Evolutionary conservation across 2,113 vertebrate species (phyloP).

Genomic region (Oncorhynchus keta): DNA sequence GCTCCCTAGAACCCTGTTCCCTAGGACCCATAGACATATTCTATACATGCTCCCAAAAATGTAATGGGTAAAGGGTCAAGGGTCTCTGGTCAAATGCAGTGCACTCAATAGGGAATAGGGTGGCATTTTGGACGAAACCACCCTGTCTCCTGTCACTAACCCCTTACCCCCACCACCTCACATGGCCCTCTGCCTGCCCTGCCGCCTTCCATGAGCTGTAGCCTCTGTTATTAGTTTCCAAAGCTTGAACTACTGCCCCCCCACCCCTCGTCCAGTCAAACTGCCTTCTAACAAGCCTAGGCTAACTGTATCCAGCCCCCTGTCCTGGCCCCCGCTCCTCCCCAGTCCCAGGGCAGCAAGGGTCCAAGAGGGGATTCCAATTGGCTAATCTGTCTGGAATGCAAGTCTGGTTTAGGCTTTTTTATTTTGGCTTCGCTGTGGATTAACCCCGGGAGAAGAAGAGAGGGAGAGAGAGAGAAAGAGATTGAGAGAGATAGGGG

Average conservation of each 20-base stretch:
- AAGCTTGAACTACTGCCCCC: neutral
- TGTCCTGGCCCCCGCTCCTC: neutral
- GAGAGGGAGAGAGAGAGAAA: neutral
- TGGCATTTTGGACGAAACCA: no score
- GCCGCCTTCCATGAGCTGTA: slow-evolving; percentile 1
- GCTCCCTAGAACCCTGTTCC: no score
- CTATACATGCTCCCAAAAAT: no score
- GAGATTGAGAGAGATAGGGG: neutral
- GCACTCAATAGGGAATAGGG: no score
- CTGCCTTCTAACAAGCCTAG: neutral
- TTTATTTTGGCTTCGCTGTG: slow-evolving; percentile 18
- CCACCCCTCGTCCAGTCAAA: neutral
- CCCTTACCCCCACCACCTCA: no score
- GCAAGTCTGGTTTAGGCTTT: slow-evolving; percentile 47
- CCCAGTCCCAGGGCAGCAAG: slow-evolving; percentile 20
- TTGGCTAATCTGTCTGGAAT: slow-evolving; percentile 72
- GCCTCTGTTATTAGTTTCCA: no score
- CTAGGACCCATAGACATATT: no score
- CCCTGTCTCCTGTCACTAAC: no score
- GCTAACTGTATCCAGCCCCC: neutral
- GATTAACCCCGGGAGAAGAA: slow-evolving; percentile 1
- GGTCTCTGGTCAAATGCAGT: no score
- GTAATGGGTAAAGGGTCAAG: no score
- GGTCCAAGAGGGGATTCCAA: slow-evolving; percentile 46
- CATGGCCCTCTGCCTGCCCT: neutral